These are phyloP conservation scores for Alauda arvensis DNA, from an alignment of 2,797 vertebrate genomes.

Conservation along the genomic window DNA sequence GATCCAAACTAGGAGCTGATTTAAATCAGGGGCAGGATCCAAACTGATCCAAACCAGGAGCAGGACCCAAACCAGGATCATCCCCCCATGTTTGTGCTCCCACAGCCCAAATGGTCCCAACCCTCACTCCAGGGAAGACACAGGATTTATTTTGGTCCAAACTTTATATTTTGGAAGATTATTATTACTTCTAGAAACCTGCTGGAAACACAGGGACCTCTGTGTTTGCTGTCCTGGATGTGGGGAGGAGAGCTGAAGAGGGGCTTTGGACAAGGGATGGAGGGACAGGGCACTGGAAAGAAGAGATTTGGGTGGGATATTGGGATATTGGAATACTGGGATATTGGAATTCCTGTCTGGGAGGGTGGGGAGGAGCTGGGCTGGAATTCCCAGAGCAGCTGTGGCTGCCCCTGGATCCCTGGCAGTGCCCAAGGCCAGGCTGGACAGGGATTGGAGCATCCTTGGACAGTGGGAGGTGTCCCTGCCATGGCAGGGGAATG, in stretches of 20 bases:
- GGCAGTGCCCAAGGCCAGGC: background rate
- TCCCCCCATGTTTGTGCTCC: accelerated
- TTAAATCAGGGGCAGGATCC: background rate
- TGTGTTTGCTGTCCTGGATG: background rate
- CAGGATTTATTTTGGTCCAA: background rate
- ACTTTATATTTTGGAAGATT: background rate
- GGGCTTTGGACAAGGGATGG: accelerated
- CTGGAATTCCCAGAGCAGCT: too few relatives aligned
- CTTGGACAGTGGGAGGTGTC: background rate
- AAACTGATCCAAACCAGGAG: background rate
- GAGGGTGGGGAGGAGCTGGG: too few relatives aligned
- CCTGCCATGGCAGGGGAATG: background rate
- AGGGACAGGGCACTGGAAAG: background rate
- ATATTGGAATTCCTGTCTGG: too few relatives aligned
- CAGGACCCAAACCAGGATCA: background rate
- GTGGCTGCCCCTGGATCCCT: too few relatives aligned
- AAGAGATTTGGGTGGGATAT: too few relatives aligned
- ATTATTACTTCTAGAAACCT: background rate
- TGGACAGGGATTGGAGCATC: background rate
- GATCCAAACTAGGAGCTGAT: background rate
- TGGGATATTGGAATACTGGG: too few relatives aligned
- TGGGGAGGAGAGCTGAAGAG: background rate
- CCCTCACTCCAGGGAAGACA: background rate
- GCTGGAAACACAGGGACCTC: background rate
- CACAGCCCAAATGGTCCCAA: background rate